Conservation (phyloP, 2,113 vertebrate genomes). For the Epinephelus lanceolatus region DNA sequence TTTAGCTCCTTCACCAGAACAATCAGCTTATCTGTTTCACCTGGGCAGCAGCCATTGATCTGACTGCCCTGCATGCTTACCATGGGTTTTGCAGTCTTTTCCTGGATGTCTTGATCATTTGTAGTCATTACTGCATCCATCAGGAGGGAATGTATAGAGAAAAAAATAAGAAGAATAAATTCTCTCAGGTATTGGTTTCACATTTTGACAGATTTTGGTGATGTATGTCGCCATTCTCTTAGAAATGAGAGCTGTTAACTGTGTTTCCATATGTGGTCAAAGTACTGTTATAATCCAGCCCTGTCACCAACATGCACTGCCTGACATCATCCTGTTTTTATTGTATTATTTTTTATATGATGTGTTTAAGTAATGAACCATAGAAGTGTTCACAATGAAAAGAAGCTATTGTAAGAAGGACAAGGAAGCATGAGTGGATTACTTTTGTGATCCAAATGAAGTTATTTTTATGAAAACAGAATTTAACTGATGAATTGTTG, state of each 20-base stretch:
- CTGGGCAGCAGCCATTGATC: no score
- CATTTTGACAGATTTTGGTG: not conserved
- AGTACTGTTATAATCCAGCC: not conserved
- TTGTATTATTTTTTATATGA: not conserved
- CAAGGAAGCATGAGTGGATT: not conserved
- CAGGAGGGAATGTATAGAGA: no score
- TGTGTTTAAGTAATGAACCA: not conserved
- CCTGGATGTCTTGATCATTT: no score
- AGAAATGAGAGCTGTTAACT: no score
- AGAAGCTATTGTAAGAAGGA: not conserved
- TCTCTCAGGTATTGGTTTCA: slow-evolving; percentile 23
- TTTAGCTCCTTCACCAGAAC: no score
- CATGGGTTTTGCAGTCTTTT: no score
- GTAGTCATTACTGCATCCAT: no score
- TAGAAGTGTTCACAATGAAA: not conserved
- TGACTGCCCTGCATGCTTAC: no score
- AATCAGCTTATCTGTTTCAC: no score
- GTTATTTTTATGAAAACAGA: not conserved
- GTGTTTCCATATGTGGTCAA: no score
- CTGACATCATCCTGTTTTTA: not conserved
- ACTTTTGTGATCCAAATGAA: not conserved
- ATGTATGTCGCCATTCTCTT: no score
- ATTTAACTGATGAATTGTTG: not conserved
- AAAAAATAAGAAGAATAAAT: not conserved
- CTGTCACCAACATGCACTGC: not conserved